Conservation (phyloP, 1,140 invertebrate species). For the Spodoptera litura region DNA sequence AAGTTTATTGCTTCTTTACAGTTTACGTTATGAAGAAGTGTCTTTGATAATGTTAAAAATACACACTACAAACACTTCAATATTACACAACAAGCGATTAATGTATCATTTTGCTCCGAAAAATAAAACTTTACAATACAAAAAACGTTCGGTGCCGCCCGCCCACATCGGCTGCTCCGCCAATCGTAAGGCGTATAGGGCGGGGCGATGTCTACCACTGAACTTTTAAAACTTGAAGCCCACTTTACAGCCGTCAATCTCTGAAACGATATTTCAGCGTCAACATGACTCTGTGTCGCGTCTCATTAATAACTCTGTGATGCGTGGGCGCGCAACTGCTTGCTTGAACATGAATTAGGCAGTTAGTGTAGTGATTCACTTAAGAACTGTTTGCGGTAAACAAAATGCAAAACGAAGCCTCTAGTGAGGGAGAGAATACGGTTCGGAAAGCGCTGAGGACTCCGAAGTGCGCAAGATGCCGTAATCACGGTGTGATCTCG, state of each 20-base stretch:
- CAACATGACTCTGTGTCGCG: constrained; percentile 59
- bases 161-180: constrained; percentile 55
- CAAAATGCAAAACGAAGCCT: constrained; percentile 68
- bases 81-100: constrained; percentile 51
- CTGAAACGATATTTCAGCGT: constrained; percentile 72
- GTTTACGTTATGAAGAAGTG: constrained; percentile 36
- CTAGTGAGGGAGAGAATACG: constrained; percentile 51
- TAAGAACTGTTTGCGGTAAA: background rate
- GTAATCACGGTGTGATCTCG: constrained; percentile 96
- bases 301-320: constrained; percentile 42
- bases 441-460: constrained; percentile 87
- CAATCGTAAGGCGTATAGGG: constrained; percentile 64
- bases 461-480: constrained; percentile 95
- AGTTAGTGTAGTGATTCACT: constrained; percentile 25
- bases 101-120: constrained; percentile 69
- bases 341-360: constrained; percentile 11
- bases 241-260: constrained; percentile 72
- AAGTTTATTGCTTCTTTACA: constrained; percentile 33
- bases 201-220: constrained; percentile 57
- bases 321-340: constrained; percentile 12
- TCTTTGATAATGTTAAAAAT: constrained; percentile 53
- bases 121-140: constrained; percentile 59
- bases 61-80: constrained; percentile 46
- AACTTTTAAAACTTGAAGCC: constrained; percentile 67
- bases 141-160: constrained; percentile 53